Evolutionary conservation across 2,797 vertebrate species (phyloP), one percentile per base, ranked within the genome.

Genomic region (Taenioides sp.): DNA sequence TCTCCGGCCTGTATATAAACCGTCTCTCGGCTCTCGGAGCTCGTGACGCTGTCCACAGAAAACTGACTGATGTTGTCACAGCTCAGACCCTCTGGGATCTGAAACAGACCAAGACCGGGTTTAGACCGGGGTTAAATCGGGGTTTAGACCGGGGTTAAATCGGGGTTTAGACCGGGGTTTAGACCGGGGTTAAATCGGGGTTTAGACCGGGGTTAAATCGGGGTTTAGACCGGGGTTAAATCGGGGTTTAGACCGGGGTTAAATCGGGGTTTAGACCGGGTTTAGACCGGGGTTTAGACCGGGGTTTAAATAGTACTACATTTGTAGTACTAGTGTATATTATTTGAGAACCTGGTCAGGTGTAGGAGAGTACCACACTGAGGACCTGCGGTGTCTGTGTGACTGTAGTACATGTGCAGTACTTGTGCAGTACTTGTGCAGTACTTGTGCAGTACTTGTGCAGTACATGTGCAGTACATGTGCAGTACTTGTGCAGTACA

Each of bases 1-100:
- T 99, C 97, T 0, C 97, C 97, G 0, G 97, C 97, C 0, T 97
- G 96, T 16, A 98, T 98, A 91, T 97, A 99, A 11, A 98, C 94
- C 0, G 97, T 96, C 82, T 99, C 97, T 25, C 97, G 94, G 94
- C 95, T 98, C 89, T 99, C 97, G 87, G 98, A 95, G 79, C 97
- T 99, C 73, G 96, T 98, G 93, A 98, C 97, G 86, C 96, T 98
- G 91, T 99, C 97, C 81, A 99, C 97, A 0, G 97, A 99, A 79
- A 99, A 99, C 94, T 98, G 97, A 55, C 97, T 98, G 91, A 99
- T 98, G 94, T 98, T 99, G 85, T 99, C 97, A 40, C 97, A 96
- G 92, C 97, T 99, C 94, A 97, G 96, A 0, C 96, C 74, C 80
- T 98, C 97, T 0, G 20, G 49, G 22, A 40, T 12, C 62, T 64